These are phyloP conservation scores for Rhipidura dahli DNA, from an alignment of 2,113 vertebrate genomes.

Conservation along the genomic window DNA sequence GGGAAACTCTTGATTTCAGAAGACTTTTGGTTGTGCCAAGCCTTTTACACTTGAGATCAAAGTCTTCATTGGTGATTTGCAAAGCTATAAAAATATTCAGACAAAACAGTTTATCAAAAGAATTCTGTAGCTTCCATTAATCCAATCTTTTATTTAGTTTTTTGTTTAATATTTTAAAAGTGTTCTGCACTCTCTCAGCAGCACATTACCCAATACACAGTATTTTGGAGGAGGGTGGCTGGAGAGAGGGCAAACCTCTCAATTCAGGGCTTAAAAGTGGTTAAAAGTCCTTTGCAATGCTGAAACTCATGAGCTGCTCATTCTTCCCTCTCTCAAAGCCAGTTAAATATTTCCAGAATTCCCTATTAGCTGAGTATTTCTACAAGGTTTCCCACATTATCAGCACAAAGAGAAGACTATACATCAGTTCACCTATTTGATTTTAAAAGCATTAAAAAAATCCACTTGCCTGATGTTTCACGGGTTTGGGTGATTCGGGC, in stretches of 20 bases:
- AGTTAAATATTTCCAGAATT: not conserved
- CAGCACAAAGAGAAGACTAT: not conserved
- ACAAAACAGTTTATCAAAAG: not conserved
- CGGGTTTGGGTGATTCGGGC: slow-evolving; percentile 94
- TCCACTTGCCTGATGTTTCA: slow-evolving; percentile 95
- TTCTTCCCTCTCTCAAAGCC: not conserved
- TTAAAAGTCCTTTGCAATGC: not conserved
- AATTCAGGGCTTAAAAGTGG: not conserved
- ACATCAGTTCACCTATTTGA: slow-evolving; percentile 45
- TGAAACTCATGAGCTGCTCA: not conserved
- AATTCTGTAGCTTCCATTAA: not conserved
- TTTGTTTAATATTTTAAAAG: not conserved
- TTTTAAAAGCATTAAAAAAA: slow-evolving; percentile 69
- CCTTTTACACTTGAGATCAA: not conserved
- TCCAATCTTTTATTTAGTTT: not conserved
- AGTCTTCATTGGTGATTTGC: not conserved
- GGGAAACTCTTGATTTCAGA: not conserved
- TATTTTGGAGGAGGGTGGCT: not conserved
- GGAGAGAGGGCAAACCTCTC: not conserved
- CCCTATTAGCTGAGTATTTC: not conserved
- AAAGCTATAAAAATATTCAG: not conserved
- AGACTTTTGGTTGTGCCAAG: not conserved
- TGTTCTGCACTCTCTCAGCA: not conserved
- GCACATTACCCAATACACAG: not conserved
- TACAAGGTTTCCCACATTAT: not conserved